Conservation (phyloP, 2,113 vertebrate species). For the Calidris pugnax region DNA sequence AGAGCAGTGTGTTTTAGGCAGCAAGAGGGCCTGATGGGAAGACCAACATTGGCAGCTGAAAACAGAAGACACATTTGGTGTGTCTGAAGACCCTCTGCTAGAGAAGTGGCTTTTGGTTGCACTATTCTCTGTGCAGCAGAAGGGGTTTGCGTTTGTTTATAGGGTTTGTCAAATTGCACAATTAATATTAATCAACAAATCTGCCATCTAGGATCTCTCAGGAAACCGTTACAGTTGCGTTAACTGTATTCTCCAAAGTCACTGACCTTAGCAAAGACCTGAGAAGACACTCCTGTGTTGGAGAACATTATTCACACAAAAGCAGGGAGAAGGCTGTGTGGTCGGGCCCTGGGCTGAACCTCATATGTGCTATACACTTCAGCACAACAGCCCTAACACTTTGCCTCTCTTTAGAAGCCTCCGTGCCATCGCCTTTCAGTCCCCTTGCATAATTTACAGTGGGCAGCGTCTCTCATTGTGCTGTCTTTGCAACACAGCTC, state of each 20-base stretch:
- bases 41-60: not conserved
- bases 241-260: not conserved
- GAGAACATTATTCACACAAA: not conserved
- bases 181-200: not conserved
- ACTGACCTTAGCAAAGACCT: not conserved
- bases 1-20: not conserved
- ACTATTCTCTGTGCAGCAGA: not conserved
- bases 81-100: not conserved
- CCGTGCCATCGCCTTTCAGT: not conserved
- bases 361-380: not conserved
- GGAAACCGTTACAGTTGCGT: not conserved
- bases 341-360: not conserved
- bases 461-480: not conserved
- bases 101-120: not conserved
- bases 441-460: not conserved
- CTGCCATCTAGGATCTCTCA: not conserved
- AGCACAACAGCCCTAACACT: not conserved
- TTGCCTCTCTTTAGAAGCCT: not conserved
- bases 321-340: not conserved
- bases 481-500: not conserved
- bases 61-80: not conserved
- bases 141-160: not conserved
- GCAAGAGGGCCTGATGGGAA: not conserved
- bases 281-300: not conserved
- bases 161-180: not conserved